Base-by-base conservation (phyloP, 2,113 vertebrate species). In the Porphyrio hochstetteri region DNA sequence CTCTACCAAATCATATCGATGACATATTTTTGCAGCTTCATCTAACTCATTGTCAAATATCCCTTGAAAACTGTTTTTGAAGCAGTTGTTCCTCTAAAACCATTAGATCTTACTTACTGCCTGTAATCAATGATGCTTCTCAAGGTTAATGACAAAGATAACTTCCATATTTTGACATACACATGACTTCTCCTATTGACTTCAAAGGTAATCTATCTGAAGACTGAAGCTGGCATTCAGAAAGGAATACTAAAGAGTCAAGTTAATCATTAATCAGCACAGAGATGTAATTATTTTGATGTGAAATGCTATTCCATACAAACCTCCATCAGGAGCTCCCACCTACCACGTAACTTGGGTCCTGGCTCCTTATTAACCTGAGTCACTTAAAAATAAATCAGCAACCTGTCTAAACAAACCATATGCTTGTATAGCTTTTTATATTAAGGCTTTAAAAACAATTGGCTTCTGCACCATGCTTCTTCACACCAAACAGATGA, bases 81-180 rank as follows among this genome's bases (percentile, higher is more conserved):
- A 93, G 93, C 72, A 79, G 77, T 94, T 95, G 81, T 84, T 96
- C 60, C 82, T 95, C 69, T 87, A 46, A 50, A 72, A 77, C 86
- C 91, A 38, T 95, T 92, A 93, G 93, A 68, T 93, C 93, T 92
- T 71, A 67, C 92, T 93, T 74, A 91, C 77, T 93, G 86, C 80
- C 77, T 25, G 74, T 9, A 93, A 92, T 92, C 90, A 0, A 95
- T 96, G 93, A 77, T 82, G 91, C 94, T 96, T 88, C 88, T 96
- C 93, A 93, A 96, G 96, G 95, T 96, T 96, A 96, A 95, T 96
- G 93, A 94, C 88, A 91, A 64, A 91, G 93, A 93, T 75, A 92
- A 88, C 80, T 94, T 94, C 86, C 20, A 2, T 18, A 4, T 95
- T 94, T 92, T 96, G 95, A 71, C 0, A 7, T 72, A 53, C 88